Base-by-base conservation (phyloP, 2,888 invertebrate species). In the Melieria crassipennis region DNA sequence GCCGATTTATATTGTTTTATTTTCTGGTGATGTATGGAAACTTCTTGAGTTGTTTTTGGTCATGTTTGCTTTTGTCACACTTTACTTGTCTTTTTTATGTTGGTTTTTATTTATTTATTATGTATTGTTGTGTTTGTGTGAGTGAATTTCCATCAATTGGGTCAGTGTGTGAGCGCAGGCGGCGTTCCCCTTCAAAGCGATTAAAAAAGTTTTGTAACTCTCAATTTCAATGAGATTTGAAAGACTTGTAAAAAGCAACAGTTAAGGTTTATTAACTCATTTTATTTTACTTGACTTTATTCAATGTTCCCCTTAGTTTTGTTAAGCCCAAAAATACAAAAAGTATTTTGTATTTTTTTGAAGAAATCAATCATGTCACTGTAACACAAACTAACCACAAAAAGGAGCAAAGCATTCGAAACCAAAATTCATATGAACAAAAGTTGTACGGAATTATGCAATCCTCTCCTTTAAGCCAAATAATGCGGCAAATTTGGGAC, bases 141-240 rank as follows among this genome's bases (percentile, higher is more conserved):
- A 30, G 30, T 30, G 30, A 30, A 30, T 30, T 30, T 1, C 6
- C 67, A 68, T 50, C 68, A 71, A 71, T 63, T 71, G 68, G 71
- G 71, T 71, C 69, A 69, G 63, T 69, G 56, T 63, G 67, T 67
- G 13, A 61, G 61, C 45, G 11, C 9, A 61, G 45, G 9, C 45
- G 11, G 9, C 61, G 61, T 43, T 45, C 11, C 45, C 2, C 58
- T 30, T 58, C 58, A 30, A 52, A 52, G 11, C 52, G 1, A 52
- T 52, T 52, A 4, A 45, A 52, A 66, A 70, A 58, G 60, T 30
- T 58, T 47, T 58, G 62, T 57, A 48, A 69, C 63, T 63, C 63
- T 67, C 55, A 16, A 58, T 71, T 71, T 71, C 66, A 68, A n/a
- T 63, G 63, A 52, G 62, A 55, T 50, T 9, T n/a, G 13, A 52